Evolutionary conservation across 1,140 invertebrate genomes (phyloP).

Genomic region (Drosophila leontia): DNA sequence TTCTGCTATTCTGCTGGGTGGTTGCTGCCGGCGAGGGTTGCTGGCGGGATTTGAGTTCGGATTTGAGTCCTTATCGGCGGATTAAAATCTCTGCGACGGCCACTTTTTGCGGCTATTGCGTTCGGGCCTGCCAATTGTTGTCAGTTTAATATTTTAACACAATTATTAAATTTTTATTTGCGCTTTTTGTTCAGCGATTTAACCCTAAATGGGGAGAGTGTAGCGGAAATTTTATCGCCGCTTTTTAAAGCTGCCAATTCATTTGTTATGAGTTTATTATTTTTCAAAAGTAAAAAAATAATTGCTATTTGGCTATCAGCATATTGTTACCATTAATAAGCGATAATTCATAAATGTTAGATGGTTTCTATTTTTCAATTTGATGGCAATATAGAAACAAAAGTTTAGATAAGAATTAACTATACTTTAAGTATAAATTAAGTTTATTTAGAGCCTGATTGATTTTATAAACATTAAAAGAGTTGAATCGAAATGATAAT

Average conservation of each 20-base stretch:
- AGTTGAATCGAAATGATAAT: neutral
- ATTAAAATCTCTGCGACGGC: constrained; percentile 58
- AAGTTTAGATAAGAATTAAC: neutral
- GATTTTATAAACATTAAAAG: neutral
- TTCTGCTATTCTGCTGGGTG: constrained; percentile 21
- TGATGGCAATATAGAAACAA: neutral
- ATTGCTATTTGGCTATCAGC: constrained; percentile 9
- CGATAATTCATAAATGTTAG: constrained; percentile 22
- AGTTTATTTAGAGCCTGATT: neutral
- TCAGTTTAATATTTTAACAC: constrained; percentile 75
- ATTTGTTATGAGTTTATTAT: constrained; percentile 22
- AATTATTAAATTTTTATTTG: constrained; percentile 71
- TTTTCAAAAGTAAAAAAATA: constrained; percentile 9
- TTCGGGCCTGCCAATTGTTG: constrained; percentile 66
- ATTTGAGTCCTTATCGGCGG: constrained; percentile 62
- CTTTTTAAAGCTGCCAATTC: constrained; percentile 18
- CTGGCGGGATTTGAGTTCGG: constrained; percentile 41
- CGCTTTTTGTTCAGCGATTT: constrained; percentile 22
- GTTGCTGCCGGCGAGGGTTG: constrained; percentile 61
- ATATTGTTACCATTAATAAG: constrained; percentile 18
- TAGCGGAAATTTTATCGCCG: constrained; percentile 19
- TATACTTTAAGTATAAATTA: neutral
- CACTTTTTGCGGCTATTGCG: constrained; percentile 71
- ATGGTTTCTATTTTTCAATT: constrained; percentile 10
- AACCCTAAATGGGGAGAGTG: constrained; percentile 14